Evolutionary conservation across 2,888 invertebrate species (phyloP), one percentile per base, ranked within the genome.

Genomic region (Macrostomum cliftonense): DNA sequence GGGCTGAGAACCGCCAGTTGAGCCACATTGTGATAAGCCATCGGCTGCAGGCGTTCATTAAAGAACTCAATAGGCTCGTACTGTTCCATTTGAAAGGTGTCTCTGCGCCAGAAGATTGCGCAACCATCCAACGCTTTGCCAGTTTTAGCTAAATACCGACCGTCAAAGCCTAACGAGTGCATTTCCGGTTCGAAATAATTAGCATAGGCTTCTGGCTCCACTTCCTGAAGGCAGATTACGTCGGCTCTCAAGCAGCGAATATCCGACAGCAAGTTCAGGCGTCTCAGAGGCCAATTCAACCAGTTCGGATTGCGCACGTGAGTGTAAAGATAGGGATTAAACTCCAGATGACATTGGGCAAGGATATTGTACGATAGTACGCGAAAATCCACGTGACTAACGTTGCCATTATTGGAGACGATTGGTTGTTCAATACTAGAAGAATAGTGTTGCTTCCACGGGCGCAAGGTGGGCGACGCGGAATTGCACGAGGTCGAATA

Each of bases 361-460:
- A 91, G 71, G 28, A 91, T 80, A 68, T 93, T 91, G 68, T 87
- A 91, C 0, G 82, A 82, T 65, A 87, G 73, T 28, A 88, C 67
- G 53, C 76, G 78, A 59, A 86, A 79, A 46, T 65, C 62, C 47
- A 65, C 28, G 28, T 28, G 28, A 4, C 28, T 9, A 28, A 9
- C 4, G 9, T 28, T 9, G n/a, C n/a, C n/a, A n/a, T n/a, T n/a
- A n/a, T n/a, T n/a, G n/a, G n/a, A n/a, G n/a, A n/a, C n/a, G 5
- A 7, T 9, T 28, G 28, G 28, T 28, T 28, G 28, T 7, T 7
- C 5, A 4, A 9, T 7, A 4, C 5, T 7, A 9, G 5, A 7
- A 28, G 4, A 7, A 4, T 4, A 9, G 9, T 28, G 5, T 28
- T 28, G 28, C 9, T 28, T 28, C 28, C 28, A 28, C 9, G 5